Base-by-base conservation (phyloP, 1,140 invertebrate genomes). In the Drosophila novamexicana region DNA sequence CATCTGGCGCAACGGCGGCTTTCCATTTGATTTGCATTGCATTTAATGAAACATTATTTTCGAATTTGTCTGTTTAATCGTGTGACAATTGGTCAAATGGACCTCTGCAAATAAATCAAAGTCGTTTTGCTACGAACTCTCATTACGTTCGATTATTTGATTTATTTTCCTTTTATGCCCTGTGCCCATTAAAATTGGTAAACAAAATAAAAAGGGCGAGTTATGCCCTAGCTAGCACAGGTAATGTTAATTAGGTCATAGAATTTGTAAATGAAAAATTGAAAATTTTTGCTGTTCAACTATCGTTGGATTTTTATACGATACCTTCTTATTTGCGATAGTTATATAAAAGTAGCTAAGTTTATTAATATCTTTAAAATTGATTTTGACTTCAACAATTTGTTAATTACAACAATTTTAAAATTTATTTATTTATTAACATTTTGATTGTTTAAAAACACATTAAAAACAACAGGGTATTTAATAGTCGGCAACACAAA, bases 21-120 rank as follows among this genome's bases (percentile, higher is more conserved):
- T 89, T 89, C 74, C 77, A 73, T 84, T 84, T 89, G 84, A 89
- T 89, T 89, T 89, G 84, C 84, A 89, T 89, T 78, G 80, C 77
- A 81, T 89, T 89, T 89, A 89, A 89, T 89, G 81, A 89, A 89
- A 89, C 88, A 89, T 89, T 89, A 89, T 89, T 89, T 89, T 89
- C 84, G 75, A 89, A 89, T 89, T 89, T 89, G 84, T 89, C 84
- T 84, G 84, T 81, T 89, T 89, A 89, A 89, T 89, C 80, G 84
- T 74, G 84, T 89, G 84, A 89, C 84, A 89, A 89, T 89, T 89
- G 84, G 77, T 73, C 76, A 85, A 66, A 61, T 54, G 45, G 37
- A 32, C 40, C n/a, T 53, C 22, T 40, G 73, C 53, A 64, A 68
- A 89, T 89, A 89, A 89, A 86, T 86, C 83, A 88, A 88, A 88